Percentiles rank a stretch among this genome's conserved stretches.
Conservation (phyloP, 2,888 invertebrate genomes). For the Petrolisthes cinctipes region DNA sequence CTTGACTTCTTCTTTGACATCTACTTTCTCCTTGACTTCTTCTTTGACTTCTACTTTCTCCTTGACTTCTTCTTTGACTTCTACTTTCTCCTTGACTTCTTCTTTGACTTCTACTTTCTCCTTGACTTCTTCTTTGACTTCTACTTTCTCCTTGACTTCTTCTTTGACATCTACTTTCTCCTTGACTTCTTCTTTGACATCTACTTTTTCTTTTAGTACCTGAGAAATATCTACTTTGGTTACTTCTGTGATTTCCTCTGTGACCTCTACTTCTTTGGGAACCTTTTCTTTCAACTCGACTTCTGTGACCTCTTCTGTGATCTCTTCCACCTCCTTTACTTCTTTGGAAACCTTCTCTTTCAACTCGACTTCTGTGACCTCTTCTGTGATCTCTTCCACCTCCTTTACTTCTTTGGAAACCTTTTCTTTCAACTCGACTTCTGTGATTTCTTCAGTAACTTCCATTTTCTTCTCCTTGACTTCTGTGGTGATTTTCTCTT, state of each 20-base stretch:
- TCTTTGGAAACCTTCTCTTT: slow-evolving; percentile 36
- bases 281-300: slow-evolving; percentile 38
- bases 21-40: slow-evolving; percentile 9
- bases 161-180: slow-evolving; percentile 16
- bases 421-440: slow-evolving; percentile 48
- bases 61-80: slow-evolving; percentile 39
- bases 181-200: slow-evolving; percentile 24
- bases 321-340: slow-evolving; percentile 40
- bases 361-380: slow-evolving; percentile 18
- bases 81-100: slow-evolving; percentile 42
- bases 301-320: slow-evolving; percentile 1
- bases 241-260: slow-evolving; percentile 20
- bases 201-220: slow-evolving; percentile 23
- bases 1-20: slow-evolving; percentile 39
- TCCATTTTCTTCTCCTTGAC: slow-evolving; percentile 20
- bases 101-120: not conserved
- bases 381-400: slow-evolving; percentile 24
- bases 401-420: slow-evolving; percentile 41
- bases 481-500: not conserved
- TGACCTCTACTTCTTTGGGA: slow-evolving; percentile 5
- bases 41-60: slow-evolving; percentile 40
- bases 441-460: slow-evolving; percentile 26
- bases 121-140: not conserved
- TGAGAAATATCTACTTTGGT: slow-evolving; percentile 15
- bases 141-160: slow-evolving; percentile 14